Conservation (phyloP, 2,888 invertebrate species). For the Thelaira solivaga region DNA sequence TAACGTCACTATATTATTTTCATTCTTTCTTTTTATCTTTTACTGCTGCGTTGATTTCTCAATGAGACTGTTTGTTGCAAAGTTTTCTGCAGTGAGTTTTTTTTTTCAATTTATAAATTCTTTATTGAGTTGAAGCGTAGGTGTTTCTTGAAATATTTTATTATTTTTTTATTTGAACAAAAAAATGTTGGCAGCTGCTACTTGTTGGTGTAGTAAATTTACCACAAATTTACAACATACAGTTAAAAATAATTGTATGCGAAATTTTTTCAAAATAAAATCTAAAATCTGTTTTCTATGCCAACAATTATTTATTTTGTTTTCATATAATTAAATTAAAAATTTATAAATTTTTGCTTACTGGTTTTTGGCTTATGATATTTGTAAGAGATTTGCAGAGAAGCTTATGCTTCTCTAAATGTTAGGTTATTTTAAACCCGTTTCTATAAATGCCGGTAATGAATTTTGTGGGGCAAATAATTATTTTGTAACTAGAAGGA, state of each 20-base stretch:
- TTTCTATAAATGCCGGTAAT: no score
- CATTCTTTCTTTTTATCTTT: no score
- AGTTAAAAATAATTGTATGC: conserved; percentile 48
- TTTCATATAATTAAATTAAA: conserved; percentile 1
- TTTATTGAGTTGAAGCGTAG: conserved; percentile 35
- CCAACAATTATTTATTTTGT: background rate
- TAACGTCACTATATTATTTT: no score
- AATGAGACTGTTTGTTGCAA: no score
- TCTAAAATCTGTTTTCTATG: background rate
- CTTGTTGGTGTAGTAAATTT: conserved; percentile 51
- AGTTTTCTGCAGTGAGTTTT: no score
- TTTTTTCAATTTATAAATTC: conserved; percentile 35
- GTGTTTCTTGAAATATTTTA: conserved; percentile 26
- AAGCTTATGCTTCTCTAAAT: no score
- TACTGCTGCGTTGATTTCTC: no score
- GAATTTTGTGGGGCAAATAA: no score
- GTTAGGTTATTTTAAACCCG: no score
- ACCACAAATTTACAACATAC: conserved; percentile 45
- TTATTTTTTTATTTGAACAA: background rate
- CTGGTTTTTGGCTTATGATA: no score
- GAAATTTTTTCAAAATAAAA: conserved; percentile 9
- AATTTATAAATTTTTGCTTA: background rate
- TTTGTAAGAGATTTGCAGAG: no score
- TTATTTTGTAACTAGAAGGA: no score
- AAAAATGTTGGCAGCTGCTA: conserved; percentile 52